Percentiles rank a stretch among this genome's conserved stretches.
Evolutionary conservation across 92 coral and sea anemone genomes (phyloP).

Genomic region (Metridium senile): DNA sequence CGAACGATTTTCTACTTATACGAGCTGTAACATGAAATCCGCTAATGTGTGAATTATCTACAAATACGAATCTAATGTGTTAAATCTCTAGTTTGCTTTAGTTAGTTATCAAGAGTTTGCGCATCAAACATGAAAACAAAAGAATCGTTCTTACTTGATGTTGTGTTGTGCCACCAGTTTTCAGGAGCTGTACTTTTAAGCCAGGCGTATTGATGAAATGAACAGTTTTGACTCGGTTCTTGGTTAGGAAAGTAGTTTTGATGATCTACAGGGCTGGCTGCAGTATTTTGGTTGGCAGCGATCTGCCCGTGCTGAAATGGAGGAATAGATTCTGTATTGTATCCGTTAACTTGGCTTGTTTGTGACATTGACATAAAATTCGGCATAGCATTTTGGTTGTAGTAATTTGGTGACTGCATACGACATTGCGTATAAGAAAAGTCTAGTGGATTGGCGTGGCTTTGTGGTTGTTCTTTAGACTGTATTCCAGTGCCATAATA

Average conservation of each 20-base stretch:
- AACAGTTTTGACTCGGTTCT: conserved; percentile 74
- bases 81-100: neutral
- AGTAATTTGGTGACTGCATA: conserved; percentile 98
- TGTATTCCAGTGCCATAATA: conserved; percentile 80
- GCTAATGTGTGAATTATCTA: neutral
- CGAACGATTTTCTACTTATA: conserved; percentile 7
- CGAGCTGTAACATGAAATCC: neutral
- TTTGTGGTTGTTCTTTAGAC: conserved; percentile 73
- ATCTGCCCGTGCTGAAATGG: conserved; percentile 81
- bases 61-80: neutral
- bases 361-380: conserved; percentile 90
- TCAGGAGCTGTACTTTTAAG: conserved; percentile 91
- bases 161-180: conserved; percentile 88
- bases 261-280: conserved; percentile 81
- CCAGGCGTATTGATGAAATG: conserved; percentile 99
- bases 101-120: neutral
- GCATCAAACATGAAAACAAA: conserved; percentile 27
- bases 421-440: conserved; percentile 95
- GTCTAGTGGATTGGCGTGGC: conserved; percentile 80
- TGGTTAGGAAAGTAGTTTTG: conserved; percentile 69
- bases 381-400: conserved; percentile 88
- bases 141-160: conserved; percentile 59
- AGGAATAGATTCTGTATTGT: conserved; percentile 77
- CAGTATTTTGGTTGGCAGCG: conserved; percentile 64
- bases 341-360: conserved; percentile 89